Conservation (phyloP, 2,888 invertebrate genomes). For the Poecilus cupreus region DNA sequence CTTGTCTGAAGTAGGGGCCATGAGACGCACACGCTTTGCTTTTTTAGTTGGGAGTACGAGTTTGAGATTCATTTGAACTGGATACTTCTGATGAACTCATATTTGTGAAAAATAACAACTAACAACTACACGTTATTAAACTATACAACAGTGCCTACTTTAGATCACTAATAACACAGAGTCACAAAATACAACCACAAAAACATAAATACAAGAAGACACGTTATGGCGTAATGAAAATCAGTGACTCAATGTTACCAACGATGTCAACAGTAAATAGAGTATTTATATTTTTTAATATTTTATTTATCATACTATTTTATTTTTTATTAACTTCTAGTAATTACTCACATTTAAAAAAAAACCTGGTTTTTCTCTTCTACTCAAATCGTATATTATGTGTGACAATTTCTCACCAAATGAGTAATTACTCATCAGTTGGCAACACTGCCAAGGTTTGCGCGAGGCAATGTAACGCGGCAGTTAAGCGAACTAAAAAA, state of each 20-base stretch:
- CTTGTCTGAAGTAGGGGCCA: too few species aligned
- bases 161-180: background rate
- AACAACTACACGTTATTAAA: background rate
- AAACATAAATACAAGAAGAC: background rate
- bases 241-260: background rate
- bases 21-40: too few species aligned
- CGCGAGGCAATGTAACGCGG: too few species aligned
- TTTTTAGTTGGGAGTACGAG: background rate
- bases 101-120: background rate
- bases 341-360: background rate
- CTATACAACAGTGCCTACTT: too few species aligned
- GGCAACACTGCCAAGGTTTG: too few species aligned
- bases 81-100: background rate
- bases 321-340: background rate
- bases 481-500: too few species aligned
- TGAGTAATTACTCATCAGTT: slow-evolving; percentile 5
- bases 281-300: background rate
- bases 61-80: background rate
- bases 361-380: background rate
- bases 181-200: background rate
- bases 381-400: too few species aligned
- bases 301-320: background rate
- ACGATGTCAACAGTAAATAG: too few species aligned
- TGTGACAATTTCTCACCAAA: slow-evolving; percentile 12
- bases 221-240: background rate